These are phyloP conservation scores for Calycopis cecrops DNA, from an alignment of 1,140 invertebrate genomes.

Conservation along the genomic window DNA sequence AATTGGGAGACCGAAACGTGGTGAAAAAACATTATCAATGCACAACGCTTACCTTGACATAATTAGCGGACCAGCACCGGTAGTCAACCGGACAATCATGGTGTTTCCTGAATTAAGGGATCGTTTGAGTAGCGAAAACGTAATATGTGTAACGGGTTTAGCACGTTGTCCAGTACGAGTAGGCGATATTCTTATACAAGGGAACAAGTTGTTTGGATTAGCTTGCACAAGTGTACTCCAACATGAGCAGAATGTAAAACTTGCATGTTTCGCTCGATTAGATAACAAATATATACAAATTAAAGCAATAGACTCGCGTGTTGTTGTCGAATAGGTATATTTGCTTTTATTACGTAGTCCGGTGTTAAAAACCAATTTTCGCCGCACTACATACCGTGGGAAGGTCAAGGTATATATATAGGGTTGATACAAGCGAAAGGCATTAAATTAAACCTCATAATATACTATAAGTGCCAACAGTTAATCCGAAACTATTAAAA, in stretches of 20 bases:
- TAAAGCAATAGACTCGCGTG: slow-evolving; percentile 18
- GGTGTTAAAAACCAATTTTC: too few species aligned
- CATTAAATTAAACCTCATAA: too few species aligned
- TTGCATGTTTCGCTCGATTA: slow-evolving; percentile 48
- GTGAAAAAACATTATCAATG: slow-evolving; percentile 39
- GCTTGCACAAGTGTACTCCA: slow-evolving; percentile 39
- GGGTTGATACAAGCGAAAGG: too few species aligned
- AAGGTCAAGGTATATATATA: too few species aligned
- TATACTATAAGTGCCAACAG: too few species aligned
- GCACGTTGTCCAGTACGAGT: slow-evolving; percentile 44
- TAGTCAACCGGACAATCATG: slow-evolving; percentile 12
- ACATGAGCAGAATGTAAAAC: slow-evolving; percentile 25
- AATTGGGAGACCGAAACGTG: slow-evolving; percentile 43
- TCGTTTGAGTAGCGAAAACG: slow-evolving; percentile 29
- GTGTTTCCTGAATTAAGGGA: neutral
- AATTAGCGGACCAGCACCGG: too few species aligned
- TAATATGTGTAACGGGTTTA: slow-evolving; percentile 48
- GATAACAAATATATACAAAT: slow-evolving; percentile 32
- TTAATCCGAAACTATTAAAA: too few species aligned
- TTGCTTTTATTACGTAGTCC: neutral
- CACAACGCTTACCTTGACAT: slow-evolving; percentile 35
- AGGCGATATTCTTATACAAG: slow-evolving; percentile 52
- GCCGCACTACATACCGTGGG: too few species aligned
- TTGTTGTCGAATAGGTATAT: neutral
- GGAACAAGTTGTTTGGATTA: slow-evolving; percentile 39